These are phyloP conservation scores for Poeciliopsis paucimaculata DNA, from an alignment of 2,797 vertebrate genomes.

Conservation along the genomic window DNA sequence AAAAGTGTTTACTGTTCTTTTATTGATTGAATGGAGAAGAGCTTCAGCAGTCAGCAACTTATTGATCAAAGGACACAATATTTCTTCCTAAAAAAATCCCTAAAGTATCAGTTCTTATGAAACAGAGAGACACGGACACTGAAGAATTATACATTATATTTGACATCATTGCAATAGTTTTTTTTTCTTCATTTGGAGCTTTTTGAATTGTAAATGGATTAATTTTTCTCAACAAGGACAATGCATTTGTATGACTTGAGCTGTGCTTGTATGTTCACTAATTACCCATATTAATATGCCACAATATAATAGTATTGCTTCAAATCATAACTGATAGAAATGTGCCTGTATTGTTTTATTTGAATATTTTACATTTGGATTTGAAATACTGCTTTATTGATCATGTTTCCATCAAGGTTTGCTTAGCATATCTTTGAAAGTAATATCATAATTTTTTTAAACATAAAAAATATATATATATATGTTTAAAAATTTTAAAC, in stretches of 20 bases:
- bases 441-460: too few relatives aligned
- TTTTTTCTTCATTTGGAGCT: not conserved
- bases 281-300: not conserved
- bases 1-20: slow-evolving; percentile 70
- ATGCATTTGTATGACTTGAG: not conserved
- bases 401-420: not conserved
- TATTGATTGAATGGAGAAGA: slow-evolving; percentile 68
- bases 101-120: slow-evolving; percentile 17
- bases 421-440: not conserved
- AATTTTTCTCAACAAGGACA: not conserved
- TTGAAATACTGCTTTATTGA: not conserved
- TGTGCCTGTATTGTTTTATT: not conserved
- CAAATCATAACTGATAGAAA: not conserved
- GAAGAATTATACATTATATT: not conserved
- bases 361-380: not conserved
- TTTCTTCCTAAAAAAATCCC: slow-evolving; percentile 32
- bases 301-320: not conserved
- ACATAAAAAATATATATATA: too few relatives aligned
- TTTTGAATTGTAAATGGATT: not conserved
- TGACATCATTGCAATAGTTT: not conserved
- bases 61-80: slow-evolving; percentile 42
- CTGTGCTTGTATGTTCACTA: not conserved
- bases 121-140: not conserved
- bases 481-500: too few relatives aligned
- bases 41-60: slow-evolving; percentile 52